phyloP scores from a whole-genome alignment of 2,113 vertebrate genomes.

The Eurystomus gularis region DNA sequence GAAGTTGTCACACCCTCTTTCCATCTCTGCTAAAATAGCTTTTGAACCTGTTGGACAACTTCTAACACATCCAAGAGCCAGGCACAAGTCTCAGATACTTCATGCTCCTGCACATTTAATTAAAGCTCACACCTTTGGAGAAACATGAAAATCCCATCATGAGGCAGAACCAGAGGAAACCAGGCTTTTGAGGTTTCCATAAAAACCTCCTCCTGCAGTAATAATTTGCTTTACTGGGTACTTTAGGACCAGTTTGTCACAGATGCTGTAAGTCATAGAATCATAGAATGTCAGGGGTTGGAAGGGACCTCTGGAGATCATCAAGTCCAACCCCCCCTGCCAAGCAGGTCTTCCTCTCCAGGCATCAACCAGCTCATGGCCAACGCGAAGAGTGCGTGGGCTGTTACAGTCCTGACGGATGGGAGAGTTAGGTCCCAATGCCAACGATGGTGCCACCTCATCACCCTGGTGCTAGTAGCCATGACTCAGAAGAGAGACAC shows the following conservation, averaged over 20 bases:
- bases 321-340: no score
- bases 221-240: neutral
- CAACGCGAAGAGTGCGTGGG: accelerated
- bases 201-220: neutral
- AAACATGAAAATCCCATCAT: neutral
- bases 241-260: neutral
- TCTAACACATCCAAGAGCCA: neutral
- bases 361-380: neutral
- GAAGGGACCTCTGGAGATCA: no score
- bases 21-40: neutral
- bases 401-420: accelerated
- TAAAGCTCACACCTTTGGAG: neutral
- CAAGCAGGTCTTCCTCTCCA: neutral
- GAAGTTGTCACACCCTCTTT: neutral
- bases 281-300: no score
- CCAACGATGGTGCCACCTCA: accelerated
- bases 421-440: neutral
- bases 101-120: neutral
- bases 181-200: neutral
- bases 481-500: neutral
- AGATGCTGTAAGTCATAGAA: no score
- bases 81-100: neutral
- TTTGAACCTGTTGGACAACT: neutral
- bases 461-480: neutral
- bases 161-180: neutral